phyloP scores from a whole-genome alignment of 1,140 invertebrate species.

The Ooceraea biroi region DNA sequence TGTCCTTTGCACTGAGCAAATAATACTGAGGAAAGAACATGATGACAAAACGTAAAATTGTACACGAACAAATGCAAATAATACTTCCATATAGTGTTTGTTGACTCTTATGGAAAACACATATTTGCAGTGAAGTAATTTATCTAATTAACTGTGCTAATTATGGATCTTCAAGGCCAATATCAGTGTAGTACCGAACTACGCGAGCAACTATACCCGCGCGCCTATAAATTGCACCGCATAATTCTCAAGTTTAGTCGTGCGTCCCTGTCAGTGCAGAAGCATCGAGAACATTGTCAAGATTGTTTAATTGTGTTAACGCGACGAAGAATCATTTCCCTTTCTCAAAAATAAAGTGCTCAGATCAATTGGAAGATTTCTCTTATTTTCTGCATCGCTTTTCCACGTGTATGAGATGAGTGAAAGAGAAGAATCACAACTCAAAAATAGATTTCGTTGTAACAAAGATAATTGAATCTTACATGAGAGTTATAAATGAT shows the following conservation, averaged over 20 bases:
- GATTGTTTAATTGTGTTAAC: neutral
- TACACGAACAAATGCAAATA: neutral
- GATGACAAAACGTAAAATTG: neutral
- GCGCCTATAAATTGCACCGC: neutral
- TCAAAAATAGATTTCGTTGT: neutral
- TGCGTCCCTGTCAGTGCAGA: neutral
- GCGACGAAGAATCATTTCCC: neutral
- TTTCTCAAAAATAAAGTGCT: slow-evolving; percentile 1
- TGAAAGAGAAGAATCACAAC: slow-evolving; percentile 6
- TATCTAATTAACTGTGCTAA: neutral
- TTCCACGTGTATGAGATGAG: neutral
- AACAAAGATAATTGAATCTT: neutral
- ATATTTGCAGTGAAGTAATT: neutral
- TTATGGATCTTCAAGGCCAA: slow-evolving; percentile 1
- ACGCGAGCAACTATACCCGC: neutral
- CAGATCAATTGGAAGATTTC: neutral
- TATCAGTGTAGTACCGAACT: neutral
- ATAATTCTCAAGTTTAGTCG: slow-evolving; percentile 29
- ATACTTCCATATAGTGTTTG: neutral
- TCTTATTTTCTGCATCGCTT: neutral
- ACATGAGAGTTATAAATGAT: slow-evolving; percentile 29
- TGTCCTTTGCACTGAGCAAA: neutral
- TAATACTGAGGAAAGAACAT: neutral
- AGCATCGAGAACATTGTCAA: neutral
- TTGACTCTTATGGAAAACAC: neutral